Evolutionary conservation across 2,113 vertebrate species (phyloP), one percentile per base, ranked within the genome.

Genomic region (Nyctibius bracteatus): DNA sequence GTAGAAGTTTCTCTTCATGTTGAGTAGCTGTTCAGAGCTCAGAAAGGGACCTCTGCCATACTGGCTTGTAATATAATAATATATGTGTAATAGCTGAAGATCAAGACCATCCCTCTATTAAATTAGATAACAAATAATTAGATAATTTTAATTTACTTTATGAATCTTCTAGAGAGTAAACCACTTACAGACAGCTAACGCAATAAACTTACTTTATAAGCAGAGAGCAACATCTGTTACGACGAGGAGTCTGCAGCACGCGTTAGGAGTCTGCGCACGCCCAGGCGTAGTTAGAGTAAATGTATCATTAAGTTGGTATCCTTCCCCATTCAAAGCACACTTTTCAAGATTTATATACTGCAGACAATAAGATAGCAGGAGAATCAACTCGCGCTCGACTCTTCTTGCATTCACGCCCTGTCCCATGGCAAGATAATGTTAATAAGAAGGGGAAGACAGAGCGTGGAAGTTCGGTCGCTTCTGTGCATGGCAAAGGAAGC

Each of bases 91-190:
- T 94, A 93, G 91, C 68, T 41, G 71, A 91, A 79, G 74, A 93
- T 84, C 95, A 57, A 70, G 82, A 79, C 91, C 84, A 92, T 95
- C 94, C 92, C 80, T 75, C 86, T 96, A 93, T 97, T 97, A 97
- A 96, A 96, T 96, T 92, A 85, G 66, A 90, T 94, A 87, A 92
- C 95, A 95, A 97, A 97, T 96, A 96, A 98, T 97, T 92, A 96
- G 96, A 92, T 96, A 84, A 81, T 91, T 98, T 95, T 96, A 94
- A 97, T 97, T 94, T 81, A 80, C 77, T 93, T 86, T 85, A 81
- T 97, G 97, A 97, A 86, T 97, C 96, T 97, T 96, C 82, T 33
- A 46, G 78, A 81, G 86, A 95, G 77, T 81, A 96, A 95, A 97
- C 79, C 92, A 92, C 96, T 97, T 95, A 86, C 94, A 81, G 94